Evolutionary conservation across 1,140 invertebrate species (phyloP).

Genomic region (Bombus soroeensis): DNA sequence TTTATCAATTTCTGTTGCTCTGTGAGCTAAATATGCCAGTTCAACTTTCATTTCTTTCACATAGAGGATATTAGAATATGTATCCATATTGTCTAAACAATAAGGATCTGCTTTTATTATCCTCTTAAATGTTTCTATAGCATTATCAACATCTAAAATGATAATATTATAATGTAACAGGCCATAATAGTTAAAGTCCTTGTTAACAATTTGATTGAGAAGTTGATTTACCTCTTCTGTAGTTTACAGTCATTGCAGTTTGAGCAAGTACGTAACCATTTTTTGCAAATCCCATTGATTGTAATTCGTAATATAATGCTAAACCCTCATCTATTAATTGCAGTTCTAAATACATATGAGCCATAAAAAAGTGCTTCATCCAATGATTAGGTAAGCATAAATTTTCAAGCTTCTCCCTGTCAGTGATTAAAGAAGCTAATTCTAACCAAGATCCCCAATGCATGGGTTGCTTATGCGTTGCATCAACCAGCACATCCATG

Average conservation of each 20-base stretch:
- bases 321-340: conserved; percentile 95
- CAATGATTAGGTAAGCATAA: conserved; percentile 93
- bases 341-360: conserved; percentile 94
- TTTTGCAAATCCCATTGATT: conserved; percentile 91
- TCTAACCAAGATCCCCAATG: conserved; percentile 98
- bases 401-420: conserved; percentile 87
- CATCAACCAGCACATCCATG: conserved; percentile 89
- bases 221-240: conserved; percentile 89
- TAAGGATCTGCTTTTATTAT: conserved; percentile 95
- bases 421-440: conserved; percentile 92
- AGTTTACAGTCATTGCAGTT: conserved; percentile 96
- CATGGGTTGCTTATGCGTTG: conserved; percentile 90
- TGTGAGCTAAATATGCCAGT: conserved; percentile 96
- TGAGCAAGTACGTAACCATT: conserved; percentile 96
- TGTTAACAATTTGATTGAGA: conserved; percentile 5
- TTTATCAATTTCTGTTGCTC: conserved; percentile 96
- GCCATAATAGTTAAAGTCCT: background rate
- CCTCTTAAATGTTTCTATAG: conserved; percentile 92
- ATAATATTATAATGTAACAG: conserved; percentile 26
- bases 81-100: conserved; percentile 97
- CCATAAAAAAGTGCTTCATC: conserved; percentile 97
- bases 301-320: conserved; percentile 90
- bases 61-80: conserved; percentile 98
- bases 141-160: conserved; percentile 92
- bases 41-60: conserved; percentile 97